Percentiles rank a stretch among this genome's conserved stretches.
Evolutionary conservation across 2,888 invertebrate genomes (phyloP).

Genomic region (Andrena bucephala): DNA sequence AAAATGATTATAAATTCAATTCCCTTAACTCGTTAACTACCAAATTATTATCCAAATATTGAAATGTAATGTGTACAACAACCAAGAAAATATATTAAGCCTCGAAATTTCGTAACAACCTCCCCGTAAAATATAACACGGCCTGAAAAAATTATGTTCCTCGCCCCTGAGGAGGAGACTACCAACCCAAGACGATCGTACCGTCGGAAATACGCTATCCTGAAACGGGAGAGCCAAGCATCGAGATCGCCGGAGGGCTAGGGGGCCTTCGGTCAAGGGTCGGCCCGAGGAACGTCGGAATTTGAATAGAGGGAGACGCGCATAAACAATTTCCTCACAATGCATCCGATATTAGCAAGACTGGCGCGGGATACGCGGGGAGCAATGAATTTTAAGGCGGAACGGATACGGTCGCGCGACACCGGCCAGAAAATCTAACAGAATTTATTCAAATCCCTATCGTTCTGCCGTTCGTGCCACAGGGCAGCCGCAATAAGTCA

Average conservation of each 20-base stretch:
- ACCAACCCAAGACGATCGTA: neutral
- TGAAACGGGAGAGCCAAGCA: neutral
- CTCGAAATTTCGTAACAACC: neutral
- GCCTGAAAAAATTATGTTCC: neutral
- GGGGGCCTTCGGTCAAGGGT: conserved; percentile 1
- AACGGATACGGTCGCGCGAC: conserved; percentile 46
- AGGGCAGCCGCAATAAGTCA: conserved; percentile 74
- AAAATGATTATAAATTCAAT: no score
- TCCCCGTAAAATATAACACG: neutral
- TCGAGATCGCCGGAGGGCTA: neutral
- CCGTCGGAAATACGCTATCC: conserved; percentile 6
- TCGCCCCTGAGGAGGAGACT: neutral
- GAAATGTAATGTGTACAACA: no score
- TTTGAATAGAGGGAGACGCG: conserved; percentile 7
- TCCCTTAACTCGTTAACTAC: no score
- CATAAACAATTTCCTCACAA: conserved; percentile 39
- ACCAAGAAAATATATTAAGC: neutral
- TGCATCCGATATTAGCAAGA: conserved; percentile 50
- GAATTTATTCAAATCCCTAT: conserved; percentile 78
- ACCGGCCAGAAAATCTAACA: conserved; percentile 59
- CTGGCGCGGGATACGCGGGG: conserved; percentile 1
- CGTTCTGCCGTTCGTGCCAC: conserved; percentile 64
- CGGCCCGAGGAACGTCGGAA: conserved; percentile 4
- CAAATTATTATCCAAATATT: no score
- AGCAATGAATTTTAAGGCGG: conserved; percentile 63